Conservation (phyloP, 2,888 invertebrate genomes). For the Phortica magna region DNA sequence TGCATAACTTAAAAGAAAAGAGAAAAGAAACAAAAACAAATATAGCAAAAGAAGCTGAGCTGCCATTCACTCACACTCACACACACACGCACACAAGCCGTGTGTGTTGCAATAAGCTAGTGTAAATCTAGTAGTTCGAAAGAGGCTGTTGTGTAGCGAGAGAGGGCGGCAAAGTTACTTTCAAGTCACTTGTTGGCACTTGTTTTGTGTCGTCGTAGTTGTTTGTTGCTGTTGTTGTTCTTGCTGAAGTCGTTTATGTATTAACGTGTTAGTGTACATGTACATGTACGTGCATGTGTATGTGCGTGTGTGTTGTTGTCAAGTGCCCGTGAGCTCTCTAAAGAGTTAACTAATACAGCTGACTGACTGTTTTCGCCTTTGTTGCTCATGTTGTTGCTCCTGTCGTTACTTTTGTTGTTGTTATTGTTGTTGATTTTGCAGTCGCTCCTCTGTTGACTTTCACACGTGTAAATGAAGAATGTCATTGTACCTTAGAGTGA, state of each 20-base stretch:
- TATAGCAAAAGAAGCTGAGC: neutral
- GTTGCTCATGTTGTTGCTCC: neutral
- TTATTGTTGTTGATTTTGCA: too few relatives aligned
- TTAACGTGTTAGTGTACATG: neutral
- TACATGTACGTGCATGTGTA: neutral
- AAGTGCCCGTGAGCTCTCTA: slow-evolving; percentile 18
- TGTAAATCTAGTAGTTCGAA: neutral
- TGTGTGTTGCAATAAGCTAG: neutral
- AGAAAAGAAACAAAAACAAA: neutral
- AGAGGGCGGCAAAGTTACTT: neutral
- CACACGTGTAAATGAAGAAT: slow-evolving; percentile 27
- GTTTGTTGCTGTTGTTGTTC: neutral
- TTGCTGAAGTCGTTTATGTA: neutral
- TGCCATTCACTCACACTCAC: slow-evolving; percentile 8
- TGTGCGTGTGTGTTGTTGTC: neutral
- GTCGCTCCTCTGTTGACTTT: slow-evolving; percentile 8
- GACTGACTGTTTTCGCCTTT: neutral
- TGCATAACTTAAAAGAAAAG: neutral
- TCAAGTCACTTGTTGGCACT: slow-evolving; percentile 23
- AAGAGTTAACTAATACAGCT: slow-evolving; percentile 23
- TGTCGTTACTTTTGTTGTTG: neutral
- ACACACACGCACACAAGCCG: slow-evolving; percentile 25
- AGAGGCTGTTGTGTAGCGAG: neutral
- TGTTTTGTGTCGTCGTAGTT: neutral
- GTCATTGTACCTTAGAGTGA: slow-evolving; percentile 28